Evolutionary conservation across 2,113 vertebrate genomes (phyloP), one percentile per base, ranked within the genome.

Genomic region (Castor canadensis): DNA sequence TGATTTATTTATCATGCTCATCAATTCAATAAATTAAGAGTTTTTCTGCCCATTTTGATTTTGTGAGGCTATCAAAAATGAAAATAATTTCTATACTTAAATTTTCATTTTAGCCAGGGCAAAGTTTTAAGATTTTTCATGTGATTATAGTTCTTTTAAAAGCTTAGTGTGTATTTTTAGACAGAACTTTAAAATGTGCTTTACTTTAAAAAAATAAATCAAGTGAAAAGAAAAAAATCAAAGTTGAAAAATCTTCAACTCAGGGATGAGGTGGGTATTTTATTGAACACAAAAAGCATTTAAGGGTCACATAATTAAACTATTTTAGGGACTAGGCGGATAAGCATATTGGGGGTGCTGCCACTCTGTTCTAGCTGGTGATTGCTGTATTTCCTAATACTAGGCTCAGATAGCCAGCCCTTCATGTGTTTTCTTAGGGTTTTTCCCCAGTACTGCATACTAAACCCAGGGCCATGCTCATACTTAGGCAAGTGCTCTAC

Each of bases 201-300:
- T 84, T 89, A 67, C 49, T 38, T 71, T 79, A 38, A 71, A 45
- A 32, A 95, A 81, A 52, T 24, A 9, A 86, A 35, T 72, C 13
- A 56, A 87, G 45, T 69, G 15, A 58, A 81, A 87, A 94, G 6
- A 75, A n/a, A 47, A 30, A 83, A 20, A 64, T 91, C 20, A 76
- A 20, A 95, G 87, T 72, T 79, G 47, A 62, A 89, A 89, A 89
- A 43, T 71, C 12, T 95, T 89, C 43, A 38, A 47, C 81, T 92
- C 11, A 43, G n/a, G 47, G 92, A 40, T 73, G 40, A 93, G 45
- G n/a, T 8, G 20, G 6, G 56, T 87, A 49, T 87, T 93, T 90
- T 47, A 62, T 67, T 81, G 20, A 80, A 87, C 35, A 75, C 54
- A 80, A 47, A 88, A 43, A 38, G 13, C 11, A 26, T 67, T 92